Evolutionary conservation across 2,113 vertebrate genomes (phyloP).

Genomic region (Leptodactylus fuscus): DNA sequence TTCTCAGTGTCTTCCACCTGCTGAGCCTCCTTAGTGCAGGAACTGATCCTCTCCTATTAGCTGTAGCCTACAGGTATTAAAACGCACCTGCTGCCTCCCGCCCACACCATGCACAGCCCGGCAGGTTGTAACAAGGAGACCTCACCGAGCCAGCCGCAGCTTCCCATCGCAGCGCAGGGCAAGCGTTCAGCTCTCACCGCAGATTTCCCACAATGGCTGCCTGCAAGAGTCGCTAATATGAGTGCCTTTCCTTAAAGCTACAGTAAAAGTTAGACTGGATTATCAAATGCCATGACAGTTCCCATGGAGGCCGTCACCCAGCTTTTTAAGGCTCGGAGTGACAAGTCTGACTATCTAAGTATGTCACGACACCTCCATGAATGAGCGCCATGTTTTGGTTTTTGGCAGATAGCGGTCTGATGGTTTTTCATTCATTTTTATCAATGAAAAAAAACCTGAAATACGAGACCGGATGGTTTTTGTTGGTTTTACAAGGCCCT

Average conservation of each 20-base stretch:
- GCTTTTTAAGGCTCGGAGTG: too few relatives aligned
- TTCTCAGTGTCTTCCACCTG: slow-evolving; percentile 61
- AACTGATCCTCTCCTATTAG: slow-evolving; percentile 64
- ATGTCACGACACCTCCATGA: too few relatives aligned
- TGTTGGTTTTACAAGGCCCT: slow-evolving; percentile 59
- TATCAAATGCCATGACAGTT: too few relatives aligned
- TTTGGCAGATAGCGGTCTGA: too few relatives aligned
- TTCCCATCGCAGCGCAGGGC: not conserved
- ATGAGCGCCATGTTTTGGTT: too few relatives aligned
- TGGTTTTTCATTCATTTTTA: not conserved
- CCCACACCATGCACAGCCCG: slow-evolving; percentile 63
- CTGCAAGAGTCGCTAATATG: too few relatives aligned
- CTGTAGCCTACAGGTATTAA: slow-evolving; percentile 73
- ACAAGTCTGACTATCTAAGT: too few relatives aligned
- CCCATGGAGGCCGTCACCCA: not conserved
- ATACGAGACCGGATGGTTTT: slow-evolving; percentile 65
- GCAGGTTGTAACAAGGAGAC: slow-evolving; percentile 66
- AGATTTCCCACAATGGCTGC: not conserved
- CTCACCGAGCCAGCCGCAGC: not conserved
- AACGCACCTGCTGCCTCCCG: slow-evolving; percentile 69
- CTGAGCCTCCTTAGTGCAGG: slow-evolving; percentile 27
- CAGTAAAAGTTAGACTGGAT: too few relatives aligned
- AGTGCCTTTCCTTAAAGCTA: not conserved
- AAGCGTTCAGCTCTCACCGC: not conserved
- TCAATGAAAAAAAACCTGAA: slow-evolving; percentile 71